Evolutionary conservation across 2,113 vertebrate species (phyloP).

Genomic region (Spizaetus ornatus): DNA sequence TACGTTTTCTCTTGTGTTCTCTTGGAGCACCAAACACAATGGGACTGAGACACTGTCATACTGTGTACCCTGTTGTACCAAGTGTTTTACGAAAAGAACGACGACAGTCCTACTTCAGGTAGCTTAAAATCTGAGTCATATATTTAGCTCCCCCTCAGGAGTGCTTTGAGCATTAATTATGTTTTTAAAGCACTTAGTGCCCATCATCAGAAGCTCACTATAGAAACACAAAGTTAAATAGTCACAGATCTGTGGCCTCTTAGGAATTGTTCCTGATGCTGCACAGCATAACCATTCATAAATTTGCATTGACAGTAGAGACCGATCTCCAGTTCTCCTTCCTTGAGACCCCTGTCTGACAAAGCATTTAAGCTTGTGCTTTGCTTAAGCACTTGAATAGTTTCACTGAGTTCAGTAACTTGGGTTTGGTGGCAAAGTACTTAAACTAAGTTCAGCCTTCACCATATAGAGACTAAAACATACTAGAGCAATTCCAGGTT

Average conservation of each 20-base stretch:
- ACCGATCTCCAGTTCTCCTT: background rate
- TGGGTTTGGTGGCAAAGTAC: background rate
- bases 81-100: background rate
- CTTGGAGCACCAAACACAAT: background rate
- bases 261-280: background rate
- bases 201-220: background rate
- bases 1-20: background rate
- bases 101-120: background rate
- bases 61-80: background rate
- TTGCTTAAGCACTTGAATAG: background rate
- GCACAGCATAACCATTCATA: background rate
- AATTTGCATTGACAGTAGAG: background rate
- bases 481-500: background rate
- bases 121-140: background rate
- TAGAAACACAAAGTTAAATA: slow-evolving; percentile 4
- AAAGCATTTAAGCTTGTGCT: background rate
- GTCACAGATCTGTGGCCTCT: background rate
- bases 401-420: background rate
- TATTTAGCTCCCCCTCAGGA: slow-evolving; percentile 11
- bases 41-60: background rate
- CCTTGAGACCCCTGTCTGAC: background rate
- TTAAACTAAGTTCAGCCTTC: background rate
- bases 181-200: slow-evolving; percentile 27
- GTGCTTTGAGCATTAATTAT: slow-evolving; percentile 33
- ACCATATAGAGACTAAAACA: background rate